Conservation (phyloP, 2,888 invertebrate genomes). For the Arge pagana region DNA sequence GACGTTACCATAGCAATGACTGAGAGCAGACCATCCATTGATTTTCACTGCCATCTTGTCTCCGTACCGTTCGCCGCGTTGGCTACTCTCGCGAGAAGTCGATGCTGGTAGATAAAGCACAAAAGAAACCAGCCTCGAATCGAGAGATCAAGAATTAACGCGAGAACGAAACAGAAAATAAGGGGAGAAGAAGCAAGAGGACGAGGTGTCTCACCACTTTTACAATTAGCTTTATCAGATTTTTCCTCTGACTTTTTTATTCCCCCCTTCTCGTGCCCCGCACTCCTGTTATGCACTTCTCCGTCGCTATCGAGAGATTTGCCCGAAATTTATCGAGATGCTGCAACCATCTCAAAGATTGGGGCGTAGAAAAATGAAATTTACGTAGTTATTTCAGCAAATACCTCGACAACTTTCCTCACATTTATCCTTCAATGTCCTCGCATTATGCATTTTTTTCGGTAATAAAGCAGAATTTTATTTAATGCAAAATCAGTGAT, state of each 20-base stretch:
- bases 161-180: neutral
- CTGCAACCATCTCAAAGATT: no score
- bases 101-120: no score
- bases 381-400: no score
- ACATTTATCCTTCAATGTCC: no score
- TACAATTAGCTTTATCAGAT: conserved; percentile 12
- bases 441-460: no score
- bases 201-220: conserved; percentile 1
- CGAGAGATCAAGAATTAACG: no score
- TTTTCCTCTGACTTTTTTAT: conserved; percentile 19
- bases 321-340: no score
- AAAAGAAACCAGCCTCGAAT: no score
- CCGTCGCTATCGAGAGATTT: conserved; percentile 1
- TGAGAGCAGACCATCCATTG: conserved; percentile 49
- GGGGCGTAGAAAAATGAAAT: no score
- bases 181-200: neutral
- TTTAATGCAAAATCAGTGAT: no score
- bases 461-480: no score
- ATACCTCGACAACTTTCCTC: no score
- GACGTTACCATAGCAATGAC: conserved; percentile 54
- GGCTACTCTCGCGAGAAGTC: conserved; percentile 5
- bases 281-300: neutral
- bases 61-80: conserved; percentile 17
- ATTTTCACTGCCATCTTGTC: conserved; percentile 58
- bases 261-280: conserved; percentile 4